Evolutionary conservation across 2,113 vertebrate species (phyloP).

Genomic region (Pterocles burchelli): DNA sequence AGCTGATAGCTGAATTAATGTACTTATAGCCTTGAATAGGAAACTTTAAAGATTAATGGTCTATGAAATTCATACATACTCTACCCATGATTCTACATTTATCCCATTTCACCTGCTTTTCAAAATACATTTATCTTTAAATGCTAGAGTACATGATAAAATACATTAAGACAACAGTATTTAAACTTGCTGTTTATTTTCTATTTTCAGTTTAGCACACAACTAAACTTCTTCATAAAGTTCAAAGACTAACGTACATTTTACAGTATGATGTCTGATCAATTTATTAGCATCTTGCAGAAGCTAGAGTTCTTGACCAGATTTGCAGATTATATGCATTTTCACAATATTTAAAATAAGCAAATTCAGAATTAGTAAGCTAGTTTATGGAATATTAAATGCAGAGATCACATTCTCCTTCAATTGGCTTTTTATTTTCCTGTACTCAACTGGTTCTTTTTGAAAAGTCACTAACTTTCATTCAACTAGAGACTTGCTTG

Average conservation of each 20-base stretch:
- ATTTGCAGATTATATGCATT: background rate
- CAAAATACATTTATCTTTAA: background rate
- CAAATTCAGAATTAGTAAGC: background rate
- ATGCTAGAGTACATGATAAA: background rate
- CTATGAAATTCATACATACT: background rate
- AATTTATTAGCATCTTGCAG: background rate
- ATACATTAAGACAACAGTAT: background rate
- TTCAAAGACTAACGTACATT: background rate
- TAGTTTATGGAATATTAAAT: background rate
- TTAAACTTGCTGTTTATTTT: background rate
- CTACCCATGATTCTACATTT: background rate
- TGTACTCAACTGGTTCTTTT: background rate
- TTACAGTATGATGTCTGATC: background rate
- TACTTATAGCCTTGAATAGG: background rate
- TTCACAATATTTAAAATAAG: background rate
- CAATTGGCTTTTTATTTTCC: background rate
- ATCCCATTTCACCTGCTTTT: background rate
- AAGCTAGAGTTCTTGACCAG: background rate
- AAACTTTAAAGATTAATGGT: constrained; percentile 24
- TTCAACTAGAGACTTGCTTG: background rate
- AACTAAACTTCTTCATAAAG: background rate
- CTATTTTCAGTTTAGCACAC: background rate
- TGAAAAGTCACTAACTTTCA: background rate
- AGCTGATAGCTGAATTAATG: constrained; percentile 3
- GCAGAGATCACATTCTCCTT: background rate